phyloP scores from a whole-genome alignment of 1,140 invertebrate genomes.

The Dendrolimus kikuchii region DNA sequence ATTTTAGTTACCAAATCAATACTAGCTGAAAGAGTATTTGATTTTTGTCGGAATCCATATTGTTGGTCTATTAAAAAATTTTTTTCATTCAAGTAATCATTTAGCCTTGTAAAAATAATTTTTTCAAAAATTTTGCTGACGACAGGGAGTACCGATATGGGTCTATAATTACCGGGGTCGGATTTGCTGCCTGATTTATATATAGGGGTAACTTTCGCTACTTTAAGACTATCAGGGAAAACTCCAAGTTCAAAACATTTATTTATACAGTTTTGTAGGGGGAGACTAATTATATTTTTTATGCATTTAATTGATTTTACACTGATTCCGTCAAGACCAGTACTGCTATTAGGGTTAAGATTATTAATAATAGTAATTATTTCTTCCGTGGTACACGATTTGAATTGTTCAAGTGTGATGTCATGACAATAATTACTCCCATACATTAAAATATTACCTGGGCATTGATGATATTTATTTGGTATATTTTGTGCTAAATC shows the following conservation, averaged over 20 bases:
- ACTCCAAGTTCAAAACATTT: not conserved
- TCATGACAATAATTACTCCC: constrained; percentile 3
- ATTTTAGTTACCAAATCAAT: not conserved
- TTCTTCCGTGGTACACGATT: constrained; percentile 3
- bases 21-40: constrained; percentile 5
- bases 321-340: constrained; percentile 6
- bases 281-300: not conserved
- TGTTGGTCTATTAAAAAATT: too few species aligned
- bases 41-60: not conserved
- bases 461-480: constrained; percentile 1
- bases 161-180: constrained; percentile 6
- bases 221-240: constrained; percentile 5
- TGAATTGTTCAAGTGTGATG: not conserved
- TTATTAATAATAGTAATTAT: constrained; percentile 7
- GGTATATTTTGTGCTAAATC: constrained; percentile 8
- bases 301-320: constrained; percentile 8
- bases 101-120: too few species aligned
- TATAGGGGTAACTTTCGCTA: constrained; percentile 6
- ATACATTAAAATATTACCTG: constrained; percentile 7
- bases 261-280: constrained; percentile 7
- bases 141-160: constrained; percentile 2
- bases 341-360: constrained; percentile 4
- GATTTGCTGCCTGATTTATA: constrained; percentile 6
- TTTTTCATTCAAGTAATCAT: too few species aligned
- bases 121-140: constrained; percentile 3